Conservation (phyloP, 2,113 vertebrate species). For the Cichladusa arquata region DNA sequence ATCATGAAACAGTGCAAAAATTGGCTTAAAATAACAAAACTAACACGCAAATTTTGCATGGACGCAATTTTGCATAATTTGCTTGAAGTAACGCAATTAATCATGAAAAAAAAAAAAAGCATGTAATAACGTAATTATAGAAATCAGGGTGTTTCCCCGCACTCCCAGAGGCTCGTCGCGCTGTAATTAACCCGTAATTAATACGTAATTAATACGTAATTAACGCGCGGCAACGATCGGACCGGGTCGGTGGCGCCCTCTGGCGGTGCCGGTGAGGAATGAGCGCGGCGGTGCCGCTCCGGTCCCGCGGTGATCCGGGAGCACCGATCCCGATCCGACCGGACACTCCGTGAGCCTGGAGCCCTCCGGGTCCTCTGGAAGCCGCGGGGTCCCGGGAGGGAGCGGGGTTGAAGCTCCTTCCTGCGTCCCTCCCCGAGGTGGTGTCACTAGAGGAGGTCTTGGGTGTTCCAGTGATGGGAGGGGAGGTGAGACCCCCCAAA, state of each 20-base stretch:
- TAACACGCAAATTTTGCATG: not conserved
- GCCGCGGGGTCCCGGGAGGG: not conserved
- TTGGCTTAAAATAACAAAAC: not conserved
- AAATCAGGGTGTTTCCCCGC: not conserved
- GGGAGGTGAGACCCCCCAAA: not conserved
- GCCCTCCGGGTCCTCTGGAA: not conserved
- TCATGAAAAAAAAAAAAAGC: not conserved
- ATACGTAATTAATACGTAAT: not conserved
- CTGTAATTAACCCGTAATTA: not conserved
- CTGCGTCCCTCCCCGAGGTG: not conserved
- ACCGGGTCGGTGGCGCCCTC: not conserved
- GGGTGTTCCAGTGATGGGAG: not conserved
- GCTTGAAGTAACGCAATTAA: not conserved
- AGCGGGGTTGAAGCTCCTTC: not conserved
- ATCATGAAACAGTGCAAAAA: not conserved
- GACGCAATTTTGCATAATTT: not conserved
- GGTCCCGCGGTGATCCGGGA: not conserved
- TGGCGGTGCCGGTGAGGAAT: not conserved
- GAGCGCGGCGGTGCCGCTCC: not conserved
- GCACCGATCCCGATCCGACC: not conserved
- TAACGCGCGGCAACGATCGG: not conserved
- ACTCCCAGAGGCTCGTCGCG: not conserved
- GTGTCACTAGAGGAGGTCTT: not conserved
- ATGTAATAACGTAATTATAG: too few relatives aligned
- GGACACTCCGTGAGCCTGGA: accelerated